Evolutionary conservation across 2,797 vertebrate species (phyloP), one percentile per base, ranked within the genome.

Genomic region (Phoeniculus purpureus): DNA sequence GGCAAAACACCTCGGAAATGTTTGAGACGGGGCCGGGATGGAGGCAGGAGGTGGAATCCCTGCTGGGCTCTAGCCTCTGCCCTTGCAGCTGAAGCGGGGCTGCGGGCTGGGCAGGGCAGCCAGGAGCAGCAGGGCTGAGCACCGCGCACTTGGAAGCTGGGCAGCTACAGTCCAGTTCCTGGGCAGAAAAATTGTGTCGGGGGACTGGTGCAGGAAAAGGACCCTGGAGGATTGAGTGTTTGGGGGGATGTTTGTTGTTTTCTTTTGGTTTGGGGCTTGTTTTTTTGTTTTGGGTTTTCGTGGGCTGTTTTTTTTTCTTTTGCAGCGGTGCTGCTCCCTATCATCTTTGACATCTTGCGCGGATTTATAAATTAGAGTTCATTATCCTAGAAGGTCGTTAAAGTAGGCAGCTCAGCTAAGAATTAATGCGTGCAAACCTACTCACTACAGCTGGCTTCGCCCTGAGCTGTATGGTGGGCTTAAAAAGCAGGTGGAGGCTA

Each of bases 351-450:
- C 77, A 16, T 76, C 80, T 75, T 77, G 66, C 40, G 47, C 15
- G 54, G 52, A 83, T 89, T 95, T 92, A 87, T 88, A 73, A 85
- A 91, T 85, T 82, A 48, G 88, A 52, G 72, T 90, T 85, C 73
- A 87, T 92, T 93, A 75, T 48, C 27, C 55, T 87, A 31, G 21
- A 55, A 85, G 78, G 86, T 92, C 72, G 61, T 84, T 93, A 59
- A 65, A 85, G 34, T 16, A 72, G 94, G 76, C 65, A 72, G 55
- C 48, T 73, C 88, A 58, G 66, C 65, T 82, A 85, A 77, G 86
- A 85, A 91, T 66, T n/a, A 85, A 80, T 85, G 83, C 32, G 8
- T 52, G 65, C 85, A 75, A 81, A 34, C 27, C 31, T 48, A 5
- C 55, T 82, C 31, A 7, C 75, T 92, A 43, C 78, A 85, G 59